These are phyloP conservation scores for Enoplosus armatus DNA, from an alignment of 2,797 vertebrate genomes.

Conservation along the genomic window DNA sequence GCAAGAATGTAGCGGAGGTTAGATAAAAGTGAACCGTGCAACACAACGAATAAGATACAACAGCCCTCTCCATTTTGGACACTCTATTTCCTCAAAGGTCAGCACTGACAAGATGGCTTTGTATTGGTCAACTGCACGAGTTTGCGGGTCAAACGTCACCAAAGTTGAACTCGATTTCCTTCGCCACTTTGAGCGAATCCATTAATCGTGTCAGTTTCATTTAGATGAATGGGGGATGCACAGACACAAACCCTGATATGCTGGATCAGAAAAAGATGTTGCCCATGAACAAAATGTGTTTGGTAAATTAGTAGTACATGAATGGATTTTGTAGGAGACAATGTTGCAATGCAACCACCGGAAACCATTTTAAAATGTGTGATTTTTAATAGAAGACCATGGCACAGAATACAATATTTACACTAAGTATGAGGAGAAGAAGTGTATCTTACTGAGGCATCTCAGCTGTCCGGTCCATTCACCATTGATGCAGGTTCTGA, in stretches of 20 bases:
- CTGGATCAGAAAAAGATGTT: too few relatives aligned
- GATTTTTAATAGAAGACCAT: too few relatives aligned
- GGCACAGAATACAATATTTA: background rate
- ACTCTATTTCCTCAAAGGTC: background rate
- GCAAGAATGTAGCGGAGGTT: too few relatives aligned
- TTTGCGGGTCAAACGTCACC: background rate
- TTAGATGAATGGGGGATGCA: too few relatives aligned
- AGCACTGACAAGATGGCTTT: background rate
- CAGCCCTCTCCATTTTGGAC: background rate
- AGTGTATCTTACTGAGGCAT: constrained; percentile 60
- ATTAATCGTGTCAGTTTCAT: too few relatives aligned
- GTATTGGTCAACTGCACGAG: background rate
- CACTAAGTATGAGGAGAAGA: background rate
- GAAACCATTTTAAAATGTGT: background rate
- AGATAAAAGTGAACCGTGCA: too few relatives aligned
- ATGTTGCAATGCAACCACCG: background rate
- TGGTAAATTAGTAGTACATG: background rate
- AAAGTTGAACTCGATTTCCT: background rate
- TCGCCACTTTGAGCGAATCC: too few relatives aligned
- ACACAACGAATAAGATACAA: background rate
- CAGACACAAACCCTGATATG: too few relatives aligned
- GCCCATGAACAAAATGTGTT: too few relatives aligned
- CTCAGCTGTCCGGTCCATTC: constrained; percentile 35
- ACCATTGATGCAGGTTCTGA: constrained; percentile 42
- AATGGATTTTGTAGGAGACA: background rate